These are phyloP conservation scores for Danionella cerebrum DNA, from an alignment of 2,113 vertebrate genomes.

Conservation along the genomic window DNA sequence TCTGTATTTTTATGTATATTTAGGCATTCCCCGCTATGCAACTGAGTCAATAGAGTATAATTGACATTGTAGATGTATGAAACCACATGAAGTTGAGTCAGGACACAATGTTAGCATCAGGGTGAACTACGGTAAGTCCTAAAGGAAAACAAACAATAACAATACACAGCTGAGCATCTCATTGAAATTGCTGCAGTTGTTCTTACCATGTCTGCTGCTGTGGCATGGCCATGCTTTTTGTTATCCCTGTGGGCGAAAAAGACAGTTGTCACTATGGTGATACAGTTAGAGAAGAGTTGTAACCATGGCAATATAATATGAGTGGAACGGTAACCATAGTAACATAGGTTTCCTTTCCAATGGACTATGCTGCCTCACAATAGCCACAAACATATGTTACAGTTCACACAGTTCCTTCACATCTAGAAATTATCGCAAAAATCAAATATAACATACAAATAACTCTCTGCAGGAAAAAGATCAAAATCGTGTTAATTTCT, in stretches of 20 bases:
- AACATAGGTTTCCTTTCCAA: constrained; percentile 36
- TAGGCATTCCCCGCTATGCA: too few species aligned
- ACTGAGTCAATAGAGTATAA: too few species aligned
- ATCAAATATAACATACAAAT: too few species aligned
- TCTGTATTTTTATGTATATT: too few species aligned
- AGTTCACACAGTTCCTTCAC: background rate
- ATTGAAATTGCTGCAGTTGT: constrained; percentile 19
- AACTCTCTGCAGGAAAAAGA: too few species aligned
- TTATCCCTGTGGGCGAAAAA: constrained; percentile 42
- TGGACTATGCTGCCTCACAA: constrained; percentile 26
- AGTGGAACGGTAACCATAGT: constrained; percentile 38
- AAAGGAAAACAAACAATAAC: background rate
- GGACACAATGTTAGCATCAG: too few species aligned
- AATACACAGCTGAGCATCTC: background rate
- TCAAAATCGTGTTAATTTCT: too few species aligned
- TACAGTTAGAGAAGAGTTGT: constrained; percentile 42
- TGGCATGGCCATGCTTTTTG: constrained; percentile 32
- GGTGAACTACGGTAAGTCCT: too few species aligned
- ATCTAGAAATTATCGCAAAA: background rate
- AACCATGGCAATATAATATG: constrained; percentile 41
- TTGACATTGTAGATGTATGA: too few species aligned
- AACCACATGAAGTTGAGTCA: too few species aligned
- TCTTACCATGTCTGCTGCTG: constrained; percentile 35
- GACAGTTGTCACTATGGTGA: constrained; percentile 42
- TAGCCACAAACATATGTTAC: constrained; percentile 18